A percentile compares a stretch with the other conserved stretches of the same genome.
Evolutionary conservation across 2,888 invertebrate genomes (phyloP).

Genomic region (Lycia hirtaria): DNA sequence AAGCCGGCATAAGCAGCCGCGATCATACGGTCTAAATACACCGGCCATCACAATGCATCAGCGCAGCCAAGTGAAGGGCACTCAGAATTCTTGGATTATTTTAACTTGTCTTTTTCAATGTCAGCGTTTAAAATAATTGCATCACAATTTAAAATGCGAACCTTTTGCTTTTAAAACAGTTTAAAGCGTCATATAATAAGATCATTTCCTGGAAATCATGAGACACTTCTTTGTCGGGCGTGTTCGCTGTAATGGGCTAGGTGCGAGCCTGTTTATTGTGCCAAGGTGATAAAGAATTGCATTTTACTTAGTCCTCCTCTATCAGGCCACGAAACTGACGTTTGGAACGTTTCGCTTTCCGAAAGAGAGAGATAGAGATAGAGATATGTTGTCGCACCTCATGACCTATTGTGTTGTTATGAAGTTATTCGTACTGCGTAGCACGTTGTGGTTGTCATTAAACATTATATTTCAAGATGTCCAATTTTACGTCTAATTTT

Average conservation of each 20-base stretch:
- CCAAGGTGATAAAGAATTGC: slow-evolving; percentile 31
- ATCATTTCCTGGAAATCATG: slow-evolving; percentile 81
- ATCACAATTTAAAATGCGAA: slow-evolving; percentile 84
- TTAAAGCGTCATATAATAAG: slow-evolving; percentile 75
- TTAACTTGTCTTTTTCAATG: slow-evolving; percentile 85
- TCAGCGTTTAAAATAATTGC: slow-evolving; percentile 85
- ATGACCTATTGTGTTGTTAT: too few relatives aligned
- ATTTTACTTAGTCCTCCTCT: slow-evolving; percentile 18
- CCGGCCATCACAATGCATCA: slow-evolving; percentile 83
- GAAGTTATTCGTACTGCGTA: too few relatives aligned
- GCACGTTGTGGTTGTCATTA: too few relatives aligned
- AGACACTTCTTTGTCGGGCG: slow-evolving; percentile 58
- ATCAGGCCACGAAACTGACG: too few relatives aligned
- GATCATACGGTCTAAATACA: slow-evolving; percentile 78
- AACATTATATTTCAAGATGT: too few relatives aligned
- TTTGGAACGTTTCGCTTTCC: too few relatives aligned
- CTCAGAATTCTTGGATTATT: slow-evolving; percentile 83
- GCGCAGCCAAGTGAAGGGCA: slow-evolving; percentile 80
- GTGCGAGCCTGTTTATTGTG: slow-evolving; percentile 28
- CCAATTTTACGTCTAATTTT: too few relatives aligned
- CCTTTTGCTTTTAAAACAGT: slow-evolving; percentile 80
- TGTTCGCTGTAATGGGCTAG: slow-evolving; percentile 37
- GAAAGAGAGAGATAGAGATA: too few relatives aligned
- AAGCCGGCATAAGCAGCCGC: slow-evolving; percentile 61
- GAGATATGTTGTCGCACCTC: too few relatives aligned